Evolutionary conservation across 2,113 vertebrate genomes (phyloP), one percentile per base, ranked within the genome.

Genomic region (Hylia prasina): DNA sequence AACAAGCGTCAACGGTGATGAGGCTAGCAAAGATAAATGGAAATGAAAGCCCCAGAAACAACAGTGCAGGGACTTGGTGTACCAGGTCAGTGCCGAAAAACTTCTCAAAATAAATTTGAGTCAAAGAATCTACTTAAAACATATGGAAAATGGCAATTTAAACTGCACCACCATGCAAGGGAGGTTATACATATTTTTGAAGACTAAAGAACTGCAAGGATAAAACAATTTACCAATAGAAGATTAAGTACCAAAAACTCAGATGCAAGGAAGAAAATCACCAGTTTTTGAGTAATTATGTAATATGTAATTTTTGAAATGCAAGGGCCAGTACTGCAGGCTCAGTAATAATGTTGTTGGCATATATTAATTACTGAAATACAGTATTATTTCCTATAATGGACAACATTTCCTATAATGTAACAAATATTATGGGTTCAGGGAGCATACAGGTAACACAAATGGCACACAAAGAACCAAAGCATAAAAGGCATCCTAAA

Each of bases 1-100:
- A 96, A 93, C 66, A 94, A 91, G 48, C 13, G 18, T 89, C 73
- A 93, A 61, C 58, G 82, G 40, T 75, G 71, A 79, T 80, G 48
- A 84, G 33, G n/a, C 64, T 90, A 83, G 79, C 66, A 95, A 81
- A 90, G 84, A 97, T 54, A 95, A 96, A 96, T 80, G 72, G 71
- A 97, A 97, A 84, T 70, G 42, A 89, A 77, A 83, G 15, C 21
- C 54, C 23, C 66, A 89, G 64, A 70, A 94, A 50, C 25, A 90
- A 75, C 76, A 91, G 40, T 51, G 21, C 71, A 58, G 85, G 33
- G 64, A 81, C 27, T 8, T 93, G 45, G 23, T 88, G 47, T 73
- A 93, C 31, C 39, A 93, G 95, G 87, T 96, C 80, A 94, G 30
- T 78, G 54, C 18, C 90, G 58, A 94, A 94, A 83, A 92, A 18